Conservation (phyloP, 2,113 vertebrate species). For the Glaucomys volans region DNA sequence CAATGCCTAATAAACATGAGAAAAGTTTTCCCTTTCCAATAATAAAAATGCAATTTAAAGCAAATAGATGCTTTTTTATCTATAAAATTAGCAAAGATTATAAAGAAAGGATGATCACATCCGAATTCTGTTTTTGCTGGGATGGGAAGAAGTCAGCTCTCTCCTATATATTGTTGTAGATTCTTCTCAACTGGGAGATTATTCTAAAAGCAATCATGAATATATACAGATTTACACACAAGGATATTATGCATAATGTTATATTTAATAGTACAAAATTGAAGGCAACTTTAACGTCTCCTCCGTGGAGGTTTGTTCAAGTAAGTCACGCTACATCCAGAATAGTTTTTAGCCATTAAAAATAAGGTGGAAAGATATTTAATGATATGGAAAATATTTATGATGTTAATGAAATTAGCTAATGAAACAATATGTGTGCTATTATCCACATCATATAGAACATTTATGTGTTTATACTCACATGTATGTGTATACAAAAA, state of each 20-base stretch:
- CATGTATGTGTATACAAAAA: not conserved
- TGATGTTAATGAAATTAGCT: not conserved
- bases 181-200: not conserved
- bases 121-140: conserved; percentile 12
- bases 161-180: not conserved
- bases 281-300: not conserved
- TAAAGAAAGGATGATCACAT: not conserved
- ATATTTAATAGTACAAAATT: not conserved
- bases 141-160: not conserved
- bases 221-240: not conserved
- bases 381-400: not conserved
- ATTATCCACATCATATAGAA: not conserved
- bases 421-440: not conserved
- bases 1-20: not conserved
- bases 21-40: not conserved
- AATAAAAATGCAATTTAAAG: not conserved
- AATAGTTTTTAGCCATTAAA: not conserved
- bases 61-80: not conserved
- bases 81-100: not conserved
- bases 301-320: not conserved
- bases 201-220: not conserved
- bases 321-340: not conserved
- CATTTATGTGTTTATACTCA: not conserved
- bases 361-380: not conserved
- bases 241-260: not conserved